Percentiles rank a stretch among this genome's conserved stretches.
phyloP scores from a whole-genome alignment of 92 coral and sea anemone genomes.

The Pocillopora meandrina region DNA sequence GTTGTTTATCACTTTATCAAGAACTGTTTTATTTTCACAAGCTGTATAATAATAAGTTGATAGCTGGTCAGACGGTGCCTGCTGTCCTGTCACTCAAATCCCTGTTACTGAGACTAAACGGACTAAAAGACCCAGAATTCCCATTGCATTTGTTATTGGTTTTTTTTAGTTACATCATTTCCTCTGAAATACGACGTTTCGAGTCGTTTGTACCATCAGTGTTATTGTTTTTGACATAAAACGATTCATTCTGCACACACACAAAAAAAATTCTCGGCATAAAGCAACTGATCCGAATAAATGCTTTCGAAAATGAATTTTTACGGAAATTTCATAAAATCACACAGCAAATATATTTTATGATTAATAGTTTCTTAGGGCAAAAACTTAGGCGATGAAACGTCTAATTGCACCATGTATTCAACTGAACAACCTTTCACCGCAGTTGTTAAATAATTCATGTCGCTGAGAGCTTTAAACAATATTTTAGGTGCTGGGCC shows the following conservation, averaged over 20 bases:
- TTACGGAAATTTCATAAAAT: not conserved
- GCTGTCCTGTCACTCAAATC: too few species aligned
- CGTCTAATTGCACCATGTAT: not conserved
- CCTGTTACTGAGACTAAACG: too few species aligned
- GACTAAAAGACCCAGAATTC: too few species aligned
- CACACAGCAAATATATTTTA: not conserved
- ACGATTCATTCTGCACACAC: too few species aligned
- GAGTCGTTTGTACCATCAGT: not conserved
- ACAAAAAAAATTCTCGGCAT: too few species aligned
- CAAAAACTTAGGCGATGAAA: not conserved
- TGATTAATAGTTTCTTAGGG: not conserved
- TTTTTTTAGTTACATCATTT: not conserved
- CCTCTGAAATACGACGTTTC: not conserved
- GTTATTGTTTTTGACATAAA: not conserved
- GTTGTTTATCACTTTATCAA: not conserved
- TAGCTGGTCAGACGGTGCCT: slow-evolving; percentile 10
- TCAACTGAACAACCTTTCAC: slow-evolving; percentile 10
- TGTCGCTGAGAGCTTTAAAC: not conserved
- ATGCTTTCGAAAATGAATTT: not conserved
- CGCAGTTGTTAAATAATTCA: slow-evolving; percentile 10
- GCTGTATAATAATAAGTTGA: slow-evolving; percentile 12
- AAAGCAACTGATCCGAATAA: not conserved
- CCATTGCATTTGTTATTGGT: too few species aligned
- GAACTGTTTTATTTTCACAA: slow-evolving; percentile 1
- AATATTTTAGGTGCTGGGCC: not conserved